Conservation (phyloP, 2,888 invertebrate genomes). For the Eretmocerus hayati region DNA sequence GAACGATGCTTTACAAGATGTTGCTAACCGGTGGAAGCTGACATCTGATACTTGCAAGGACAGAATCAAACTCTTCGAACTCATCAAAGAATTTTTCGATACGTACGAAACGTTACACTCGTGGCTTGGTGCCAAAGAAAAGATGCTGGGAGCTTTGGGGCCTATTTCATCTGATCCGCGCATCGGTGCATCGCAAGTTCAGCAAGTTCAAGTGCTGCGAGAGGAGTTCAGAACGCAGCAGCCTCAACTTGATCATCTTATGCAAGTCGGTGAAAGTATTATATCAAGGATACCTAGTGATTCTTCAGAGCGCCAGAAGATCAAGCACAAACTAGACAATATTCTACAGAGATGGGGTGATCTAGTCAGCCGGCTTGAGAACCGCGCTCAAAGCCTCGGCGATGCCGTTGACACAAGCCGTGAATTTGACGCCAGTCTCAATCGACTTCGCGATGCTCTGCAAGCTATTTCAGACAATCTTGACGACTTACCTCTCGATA, state of each 20-base stretch:
- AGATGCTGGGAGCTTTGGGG: slow-evolving; percentile 91
- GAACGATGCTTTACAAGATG: slow-evolving; percentile 77
- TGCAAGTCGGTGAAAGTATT: slow-evolving; percentile 72
- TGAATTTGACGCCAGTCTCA: slow-evolving; percentile 84
- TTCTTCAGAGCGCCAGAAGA: slow-evolving; percentile 57
- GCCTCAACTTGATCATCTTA: slow-evolving; percentile 78
- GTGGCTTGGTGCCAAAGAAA: slow-evolving; percentile 89
- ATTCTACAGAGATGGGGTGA: slow-evolving; percentile 77
- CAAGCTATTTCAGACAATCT: slow-evolving; percentile 81
- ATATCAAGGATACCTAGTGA: slow-evolving; percentile 54
- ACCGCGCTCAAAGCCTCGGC: slow-evolving; percentile 81
- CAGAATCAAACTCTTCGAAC: slow-evolving; percentile 68
- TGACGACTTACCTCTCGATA: slow-evolving; percentile 72
- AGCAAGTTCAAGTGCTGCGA: slow-evolving; percentile 81
- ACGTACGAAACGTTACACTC: slow-evolving; percentile 74
- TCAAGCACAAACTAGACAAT: slow-evolving; percentile 65
- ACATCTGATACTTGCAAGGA: slow-evolving; percentile 76
- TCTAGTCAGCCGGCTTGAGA: slow-evolving; percentile 68
- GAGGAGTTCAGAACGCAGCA: slow-evolving; percentile 93
- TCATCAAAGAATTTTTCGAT: slow-evolving; percentile 87
- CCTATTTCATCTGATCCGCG: slow-evolving; percentile 93
- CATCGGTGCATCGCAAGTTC: slow-evolving; percentile 92
- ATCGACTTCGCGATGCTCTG: slow-evolving; percentile 77
- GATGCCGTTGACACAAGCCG: slow-evolving; percentile 88
- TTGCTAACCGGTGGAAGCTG: slow-evolving; percentile 79